phyloP scores from a whole-genome alignment of 2,797 vertebrate species.

The Sebastes steindachneri region DNA sequence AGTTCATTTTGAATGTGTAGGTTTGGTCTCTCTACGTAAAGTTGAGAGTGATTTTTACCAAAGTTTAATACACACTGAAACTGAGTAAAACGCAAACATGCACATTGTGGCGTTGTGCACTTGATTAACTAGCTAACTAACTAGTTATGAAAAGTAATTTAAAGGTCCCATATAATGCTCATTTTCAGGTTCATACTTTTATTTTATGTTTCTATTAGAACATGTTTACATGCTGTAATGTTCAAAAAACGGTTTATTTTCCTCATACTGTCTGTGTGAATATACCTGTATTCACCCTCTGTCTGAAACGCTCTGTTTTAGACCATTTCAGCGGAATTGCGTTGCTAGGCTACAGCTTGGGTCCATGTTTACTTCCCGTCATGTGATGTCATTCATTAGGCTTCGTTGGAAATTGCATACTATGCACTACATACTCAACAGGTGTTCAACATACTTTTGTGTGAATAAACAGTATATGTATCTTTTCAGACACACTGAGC shows the following conservation, averaged over 20 bases:
- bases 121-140: neutral
- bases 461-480: too few species aligned
- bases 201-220: too few species aligned
- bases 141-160: neutral
- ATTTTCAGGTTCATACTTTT: too few species aligned
- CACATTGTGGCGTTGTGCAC: neutral
- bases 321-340: too few species aligned
- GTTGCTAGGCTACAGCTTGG: accelerated
- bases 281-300: accelerated
- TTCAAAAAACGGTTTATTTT: too few species aligned
- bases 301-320: accelerated
- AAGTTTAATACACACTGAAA: neutral
- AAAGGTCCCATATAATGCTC: neutral
- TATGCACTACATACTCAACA: too few species aligned
- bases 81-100: neutral
- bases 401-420: accelerated
- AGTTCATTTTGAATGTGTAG: neutral
- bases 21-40: neutral
- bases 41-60: neutral
- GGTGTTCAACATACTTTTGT: too few species aligned
- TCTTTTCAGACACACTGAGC: too few species aligned
- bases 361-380: too few species aligned
- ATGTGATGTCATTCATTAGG: accelerated
- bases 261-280: too few species aligned
- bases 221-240: too few species aligned